A percentile compares a stretch with the other conserved stretches of the same genome.
These are phyloP conservation scores for Lithophane socia DNA, from an alignment of 2,888 invertebrate genomes.

Conservation along the genomic window DNA sequence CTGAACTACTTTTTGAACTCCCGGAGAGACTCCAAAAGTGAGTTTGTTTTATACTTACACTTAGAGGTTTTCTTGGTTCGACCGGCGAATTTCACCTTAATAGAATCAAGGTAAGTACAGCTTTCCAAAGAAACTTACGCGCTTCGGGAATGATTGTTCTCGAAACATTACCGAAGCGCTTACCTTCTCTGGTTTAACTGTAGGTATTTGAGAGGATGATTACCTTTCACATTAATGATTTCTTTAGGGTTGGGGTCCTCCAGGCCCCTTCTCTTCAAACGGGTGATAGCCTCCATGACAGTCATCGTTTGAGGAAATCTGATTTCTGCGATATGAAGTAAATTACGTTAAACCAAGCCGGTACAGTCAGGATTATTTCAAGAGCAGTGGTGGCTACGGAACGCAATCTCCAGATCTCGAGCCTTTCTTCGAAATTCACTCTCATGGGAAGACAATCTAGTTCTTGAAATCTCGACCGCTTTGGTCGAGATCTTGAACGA, in stretches of 20 bases:
- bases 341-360: background rate
- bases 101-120: background rate
- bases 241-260: background rate
- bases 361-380: background rate
- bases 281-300: conserved; percentile 1
- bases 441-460: no score
- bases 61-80: background rate
- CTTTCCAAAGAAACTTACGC: no score
- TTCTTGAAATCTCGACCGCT: no score
- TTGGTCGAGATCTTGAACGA: no score
- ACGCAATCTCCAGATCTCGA: no score
- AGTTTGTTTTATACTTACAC: background rate
- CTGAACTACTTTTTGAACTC: background rate
- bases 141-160: background rate
- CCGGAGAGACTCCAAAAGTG: background rate
- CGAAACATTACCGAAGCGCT: background rate
- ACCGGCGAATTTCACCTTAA: background rate
- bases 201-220: background rate
- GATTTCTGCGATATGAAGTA: conserved; percentile 15
- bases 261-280: background rate
- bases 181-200: background rate
- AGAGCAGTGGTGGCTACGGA: no score
- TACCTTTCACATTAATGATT: conserved; percentile 30
- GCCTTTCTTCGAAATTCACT: no score
- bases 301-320: background rate